phyloP scores from a whole-genome alignment of 2,888 invertebrate species.

The Napeogenes inachia region DNA sequence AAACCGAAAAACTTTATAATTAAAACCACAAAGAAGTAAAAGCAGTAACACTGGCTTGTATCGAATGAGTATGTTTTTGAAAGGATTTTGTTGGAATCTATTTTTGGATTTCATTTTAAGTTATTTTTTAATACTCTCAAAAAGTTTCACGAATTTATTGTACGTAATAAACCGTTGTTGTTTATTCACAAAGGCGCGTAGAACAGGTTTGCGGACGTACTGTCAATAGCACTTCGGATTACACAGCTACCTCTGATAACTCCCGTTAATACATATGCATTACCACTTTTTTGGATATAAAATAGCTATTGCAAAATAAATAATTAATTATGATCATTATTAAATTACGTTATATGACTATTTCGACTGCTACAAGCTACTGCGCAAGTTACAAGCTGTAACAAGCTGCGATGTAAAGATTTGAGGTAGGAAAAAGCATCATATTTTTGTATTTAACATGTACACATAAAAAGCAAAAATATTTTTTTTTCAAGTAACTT shows the following conservation, averaged over 20 bases:
- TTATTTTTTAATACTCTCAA: slow-evolving; percentile 25
- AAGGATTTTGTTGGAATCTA: slow-evolving; percentile 24
- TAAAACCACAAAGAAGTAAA: slow-evolving; percentile 54
- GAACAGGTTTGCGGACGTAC: slow-evolving; percentile 42
- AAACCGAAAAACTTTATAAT: slow-evolving; percentile 48
- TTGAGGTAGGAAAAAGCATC: no score
- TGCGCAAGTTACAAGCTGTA: no score
- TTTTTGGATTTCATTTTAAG: slow-evolving; percentile 19
- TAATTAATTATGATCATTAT: no score
- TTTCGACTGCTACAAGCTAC: no score
- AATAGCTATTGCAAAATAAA: no score
- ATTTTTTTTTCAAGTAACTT: background rate
- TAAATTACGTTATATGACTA: no score
- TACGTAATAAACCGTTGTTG: slow-evolving; percentile 24
- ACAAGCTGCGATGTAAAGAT: no score
- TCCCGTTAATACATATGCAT: slow-evolving; percentile 33
- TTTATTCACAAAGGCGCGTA: slow-evolving; percentile 42
- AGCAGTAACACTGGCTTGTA: slow-evolving; percentile 46
- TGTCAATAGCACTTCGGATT: slow-evolving; percentile 44
- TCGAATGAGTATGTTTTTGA: slow-evolving; percentile 33
- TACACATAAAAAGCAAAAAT: no score
- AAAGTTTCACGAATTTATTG: slow-evolving; percentile 33
- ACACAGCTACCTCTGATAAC: slow-evolving; percentile 35
- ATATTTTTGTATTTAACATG: no score
- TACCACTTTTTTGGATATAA: slow-evolving; percentile 18